A percentile compares a stretch with the other conserved stretches of the same genome.
phyloP scores from a whole-genome alignment of 2,113 vertebrate genomes.

The Seriola quinqueradiata region DNA sequence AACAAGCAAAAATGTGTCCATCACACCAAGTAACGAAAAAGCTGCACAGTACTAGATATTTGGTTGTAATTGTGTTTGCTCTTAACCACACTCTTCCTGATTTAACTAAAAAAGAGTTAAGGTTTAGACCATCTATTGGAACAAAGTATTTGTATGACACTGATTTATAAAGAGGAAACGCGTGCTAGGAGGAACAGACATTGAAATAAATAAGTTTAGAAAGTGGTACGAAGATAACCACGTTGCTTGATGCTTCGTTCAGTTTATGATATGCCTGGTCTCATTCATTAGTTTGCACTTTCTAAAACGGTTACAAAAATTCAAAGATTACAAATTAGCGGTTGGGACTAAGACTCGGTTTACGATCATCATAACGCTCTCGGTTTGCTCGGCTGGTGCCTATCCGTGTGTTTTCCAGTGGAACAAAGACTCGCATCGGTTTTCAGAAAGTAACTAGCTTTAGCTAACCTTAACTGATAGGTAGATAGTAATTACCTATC shows the following conservation, averaged over 20 bases:
- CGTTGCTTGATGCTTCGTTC: fast-evolving
- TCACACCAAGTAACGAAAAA: not conserved
- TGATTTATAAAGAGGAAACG: not conserved
- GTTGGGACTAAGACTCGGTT: not conserved
- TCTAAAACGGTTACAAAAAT: not conserved
- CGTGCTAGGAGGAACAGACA: not conserved
- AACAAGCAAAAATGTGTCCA: not conserved
- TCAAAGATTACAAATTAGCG: fast-evolving
- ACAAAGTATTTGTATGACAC: not conserved
- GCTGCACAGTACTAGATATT: not conserved
- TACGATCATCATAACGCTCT: not conserved
- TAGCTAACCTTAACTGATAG: too few relatives aligned
- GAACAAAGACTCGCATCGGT: slow-evolving; percentile 55
- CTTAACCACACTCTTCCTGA: not conserved
- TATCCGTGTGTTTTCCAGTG: not conserved
- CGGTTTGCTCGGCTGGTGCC: not conserved
- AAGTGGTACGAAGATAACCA: not conserved
- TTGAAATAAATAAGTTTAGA: not conserved
- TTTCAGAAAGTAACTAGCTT: not conserved
- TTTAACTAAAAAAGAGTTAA: not conserved
- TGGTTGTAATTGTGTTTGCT: not conserved
- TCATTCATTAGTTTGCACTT: not conserved
- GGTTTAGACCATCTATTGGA: too few relatives aligned
- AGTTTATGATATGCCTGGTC: too few relatives aligned
- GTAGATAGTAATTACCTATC: not conserved